These are phyloP conservation scores for Sardinella longiceps DNA, from an alignment of 2,797 vertebrate genomes.

Conservation along the genomic window DNA sequence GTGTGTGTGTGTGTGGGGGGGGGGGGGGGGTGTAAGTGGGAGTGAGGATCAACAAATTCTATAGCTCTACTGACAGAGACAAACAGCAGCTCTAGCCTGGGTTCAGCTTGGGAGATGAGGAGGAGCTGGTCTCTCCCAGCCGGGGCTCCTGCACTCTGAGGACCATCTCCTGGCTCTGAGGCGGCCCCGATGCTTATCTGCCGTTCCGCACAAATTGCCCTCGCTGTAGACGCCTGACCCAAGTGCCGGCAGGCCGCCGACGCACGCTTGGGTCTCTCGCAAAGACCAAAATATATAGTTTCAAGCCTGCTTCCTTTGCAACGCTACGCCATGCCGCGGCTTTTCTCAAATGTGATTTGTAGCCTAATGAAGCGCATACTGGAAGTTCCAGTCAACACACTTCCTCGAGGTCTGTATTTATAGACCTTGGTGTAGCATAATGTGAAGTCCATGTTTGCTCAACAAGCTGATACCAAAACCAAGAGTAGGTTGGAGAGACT, in stretches of 20 bases:
- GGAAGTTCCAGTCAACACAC: slow-evolving; percentile 15
- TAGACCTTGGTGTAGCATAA: neutral
- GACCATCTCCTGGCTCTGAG: slow-evolving; percentile 42
- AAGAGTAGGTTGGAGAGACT: neutral
- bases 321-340: neutral
- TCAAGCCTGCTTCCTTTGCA: neutral
- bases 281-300: slow-evolving; percentile 37
- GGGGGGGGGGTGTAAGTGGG: neutral
- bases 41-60: slow-evolving; percentile 38
- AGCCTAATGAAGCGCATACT: neutral
- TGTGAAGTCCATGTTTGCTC: slow-evolving; percentile 12
- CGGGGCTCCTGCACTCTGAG: neutral
- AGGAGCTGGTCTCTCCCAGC: slow-evolving; percentile 33
- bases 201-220: slow-evolving; percentile 29
- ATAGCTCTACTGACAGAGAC: slow-evolving; percentile 47
- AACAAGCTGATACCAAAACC: slow-evolving; percentile 5
- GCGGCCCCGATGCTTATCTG: slow-evolving; percentile 54
- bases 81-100: slow-evolving; percentile 40
- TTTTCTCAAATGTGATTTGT: slow-evolving; percentile 8
- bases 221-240: slow-evolving; percentile 39
- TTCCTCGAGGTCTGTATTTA: neutral
- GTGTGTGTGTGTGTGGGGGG: too few relatives aligned
- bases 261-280: neutral
- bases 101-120: slow-evolving; percentile 50
- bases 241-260: neutral